Conservation (phyloP, 2,113 vertebrate species). For the Chitala chitala region DNA sequence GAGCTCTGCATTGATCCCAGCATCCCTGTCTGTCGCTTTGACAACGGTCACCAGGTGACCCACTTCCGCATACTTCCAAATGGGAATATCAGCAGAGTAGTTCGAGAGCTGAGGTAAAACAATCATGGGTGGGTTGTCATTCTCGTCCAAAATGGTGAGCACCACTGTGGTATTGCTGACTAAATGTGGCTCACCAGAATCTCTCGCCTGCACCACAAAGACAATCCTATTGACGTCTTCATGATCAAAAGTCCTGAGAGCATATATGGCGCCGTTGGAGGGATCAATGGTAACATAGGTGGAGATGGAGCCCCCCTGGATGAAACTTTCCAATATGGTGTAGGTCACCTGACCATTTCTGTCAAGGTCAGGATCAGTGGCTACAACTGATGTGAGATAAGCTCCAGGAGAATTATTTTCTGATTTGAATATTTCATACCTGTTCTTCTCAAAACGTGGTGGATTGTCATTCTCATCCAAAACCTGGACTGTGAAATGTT, state of each 20-base stretch:
- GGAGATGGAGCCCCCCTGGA: constrained; percentile 81
- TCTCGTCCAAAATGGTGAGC: constrained; percentile 86
- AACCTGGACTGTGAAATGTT: constrained; percentile 89
- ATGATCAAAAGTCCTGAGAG: constrained; percentile 85
- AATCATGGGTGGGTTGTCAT: constrained; percentile 85
- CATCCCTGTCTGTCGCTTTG: constrained; percentile 81
- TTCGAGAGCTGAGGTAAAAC: constrained; percentile 78
- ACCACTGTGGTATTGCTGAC: constrained; percentile 78
- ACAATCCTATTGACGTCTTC: constrained; percentile 84
- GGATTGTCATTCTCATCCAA: constrained; percentile 94
- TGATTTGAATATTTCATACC: constrained; percentile 84
- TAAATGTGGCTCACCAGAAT: constrained; percentile 77
- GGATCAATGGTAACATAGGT: constrained; percentile 93
- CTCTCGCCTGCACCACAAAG: constrained; percentile 86
- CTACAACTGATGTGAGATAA: constrained; percentile 81
- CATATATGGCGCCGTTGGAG: constrained; percentile 87
- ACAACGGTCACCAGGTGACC: constrained; percentile 77
- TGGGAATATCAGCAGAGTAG: constrained; percentile 76
- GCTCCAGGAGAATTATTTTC: constrained; percentile 92
- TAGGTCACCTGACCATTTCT: constrained; percentile 92
- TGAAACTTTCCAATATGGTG: constrained; percentile 78
- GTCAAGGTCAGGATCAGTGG: constrained; percentile 83
- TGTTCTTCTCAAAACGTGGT: constrained; percentile 83
- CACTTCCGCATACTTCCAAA: constrained; percentile 75
- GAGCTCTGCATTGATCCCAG: constrained; percentile 87